Percentiles rank a stretch among this genome's conserved stretches.
phyloP scores from a whole-genome alignment of 2,888 invertebrate species.

The Axea sp. region DNA sequence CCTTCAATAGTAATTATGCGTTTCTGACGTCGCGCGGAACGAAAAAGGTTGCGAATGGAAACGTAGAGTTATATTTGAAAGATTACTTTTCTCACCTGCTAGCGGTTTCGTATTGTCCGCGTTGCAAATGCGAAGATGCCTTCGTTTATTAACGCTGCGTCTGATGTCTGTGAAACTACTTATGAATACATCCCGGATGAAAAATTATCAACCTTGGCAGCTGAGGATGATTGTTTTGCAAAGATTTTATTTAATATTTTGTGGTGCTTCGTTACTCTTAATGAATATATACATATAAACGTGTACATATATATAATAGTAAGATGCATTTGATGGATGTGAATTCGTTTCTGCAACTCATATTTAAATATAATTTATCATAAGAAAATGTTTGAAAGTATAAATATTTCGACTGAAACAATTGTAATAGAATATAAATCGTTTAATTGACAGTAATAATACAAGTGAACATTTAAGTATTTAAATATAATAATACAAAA shows the following conservation, averaged over 20 bases:
- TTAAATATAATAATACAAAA: too few species aligned
- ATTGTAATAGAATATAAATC: too few species aligned
- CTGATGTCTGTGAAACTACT: conserved; percentile 28
- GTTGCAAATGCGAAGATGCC: conserved; percentile 11
- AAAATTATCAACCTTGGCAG: conserved; percentile 2
- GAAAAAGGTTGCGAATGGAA: conserved; percentile 20
- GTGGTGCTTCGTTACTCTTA: too few species aligned
- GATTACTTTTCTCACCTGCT: conserved; percentile 37
- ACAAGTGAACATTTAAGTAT: too few species aligned
- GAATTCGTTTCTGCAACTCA: too few species aligned
- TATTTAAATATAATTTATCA: too few species aligned
- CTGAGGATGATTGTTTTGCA: conserved; percentile 4
- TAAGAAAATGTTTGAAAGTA: too few species aligned
- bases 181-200: conserved; percentile 24
- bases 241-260: neutral
- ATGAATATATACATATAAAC: neutral
- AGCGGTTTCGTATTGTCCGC: conserved; percentile 14
- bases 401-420: too few species aligned
- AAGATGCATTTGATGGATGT: too few species aligned
- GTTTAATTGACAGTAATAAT: too few species aligned
- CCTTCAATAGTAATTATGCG: conserved; percentile 34
- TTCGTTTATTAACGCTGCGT: conserved; percentile 28
- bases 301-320: too few species aligned
- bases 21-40: conserved; percentile 8
- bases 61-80: conserved; percentile 33